Evolutionary conservation across 2,113 vertebrate species (phyloP).

Genomic region (Bubo bubo): DNA sequence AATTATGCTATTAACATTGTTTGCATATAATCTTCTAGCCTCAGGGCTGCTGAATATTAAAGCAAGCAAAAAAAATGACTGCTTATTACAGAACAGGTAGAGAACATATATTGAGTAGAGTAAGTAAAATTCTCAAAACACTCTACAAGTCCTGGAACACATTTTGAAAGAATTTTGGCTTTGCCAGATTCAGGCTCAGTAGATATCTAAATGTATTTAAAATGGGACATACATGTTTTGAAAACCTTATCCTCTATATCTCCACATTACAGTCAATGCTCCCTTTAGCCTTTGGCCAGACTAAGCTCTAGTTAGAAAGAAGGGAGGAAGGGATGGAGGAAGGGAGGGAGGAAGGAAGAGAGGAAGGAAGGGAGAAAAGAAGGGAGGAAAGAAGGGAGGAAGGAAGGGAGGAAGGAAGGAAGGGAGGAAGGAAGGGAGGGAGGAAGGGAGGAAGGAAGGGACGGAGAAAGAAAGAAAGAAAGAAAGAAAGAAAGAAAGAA

Average conservation of each 20-base stretch:
- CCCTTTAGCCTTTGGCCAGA: background rate
- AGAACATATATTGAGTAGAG: background rate
- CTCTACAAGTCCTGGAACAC: background rate
- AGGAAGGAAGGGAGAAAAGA: background rate
- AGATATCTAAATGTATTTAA: background rate
- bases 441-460: no score
- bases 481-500: no score
- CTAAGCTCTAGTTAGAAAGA: background rate
- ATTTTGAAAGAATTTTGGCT: background rate
- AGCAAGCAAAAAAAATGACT: background rate
- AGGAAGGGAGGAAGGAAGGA: no score
- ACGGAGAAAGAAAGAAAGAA: no score
- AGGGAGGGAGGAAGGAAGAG: background rate
- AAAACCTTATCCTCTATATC: background rate
- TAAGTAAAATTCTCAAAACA: background rate
- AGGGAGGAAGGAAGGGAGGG: background rate
- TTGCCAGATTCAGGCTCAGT: background rate
- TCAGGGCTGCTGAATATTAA: slow-evolving; percentile 12
- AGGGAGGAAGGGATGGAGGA: no score
- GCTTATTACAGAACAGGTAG: background rate
- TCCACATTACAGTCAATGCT: background rate
- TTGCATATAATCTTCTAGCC: slow-evolving; percentile 27
- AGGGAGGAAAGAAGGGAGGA: no score
- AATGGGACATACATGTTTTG: background rate
- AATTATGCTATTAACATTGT: slow-evolving; percentile 35